Evolutionary conservation across 2,888 invertebrate species (phyloP).

Genomic region (Conus canariensis): DNA sequence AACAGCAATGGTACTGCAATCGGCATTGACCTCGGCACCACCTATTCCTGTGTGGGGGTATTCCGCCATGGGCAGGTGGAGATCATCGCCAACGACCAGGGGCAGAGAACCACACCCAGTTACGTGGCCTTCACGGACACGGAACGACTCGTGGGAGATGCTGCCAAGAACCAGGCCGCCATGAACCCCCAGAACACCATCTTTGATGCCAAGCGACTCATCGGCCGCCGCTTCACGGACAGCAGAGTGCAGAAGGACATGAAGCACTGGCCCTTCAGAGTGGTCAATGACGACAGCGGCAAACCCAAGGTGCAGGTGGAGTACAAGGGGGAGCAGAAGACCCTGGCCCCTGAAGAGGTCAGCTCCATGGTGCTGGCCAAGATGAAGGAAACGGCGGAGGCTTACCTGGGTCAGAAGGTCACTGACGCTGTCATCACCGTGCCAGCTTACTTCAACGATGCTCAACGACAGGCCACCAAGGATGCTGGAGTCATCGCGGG

Average conservation of each 20-base stretch:
- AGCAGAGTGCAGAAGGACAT: conserved; percentile 65
- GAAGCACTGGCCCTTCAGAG: conserved; percentile 70
- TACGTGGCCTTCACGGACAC: conserved; percentile 86
- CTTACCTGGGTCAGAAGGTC: conserved; percentile 83
- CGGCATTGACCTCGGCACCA: conserved; percentile 94
- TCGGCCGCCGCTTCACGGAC: conserved; percentile 68
- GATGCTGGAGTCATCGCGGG: no score
- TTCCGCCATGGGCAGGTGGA: conserved; percentile 81
- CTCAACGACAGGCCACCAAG: no score
- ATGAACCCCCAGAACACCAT: conserved; percentile 88
- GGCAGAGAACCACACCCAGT: conserved; percentile 87
- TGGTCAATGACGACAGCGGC: conserved; percentile 63
- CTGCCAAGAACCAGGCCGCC: conserved; percentile 81
- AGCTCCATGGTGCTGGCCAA: conserved; percentile 95
- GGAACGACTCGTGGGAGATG: conserved; percentile 80
- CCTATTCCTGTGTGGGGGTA: conserved; percentile 84
- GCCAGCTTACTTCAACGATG: no score
- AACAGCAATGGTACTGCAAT: conserved; percentile 80
- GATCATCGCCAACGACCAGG: conserved; percentile 81
- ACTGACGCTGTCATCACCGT: conserved; percentile 67
- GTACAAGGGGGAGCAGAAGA: conserved; percentile 93
- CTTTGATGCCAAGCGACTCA: conserved; percentile 78
- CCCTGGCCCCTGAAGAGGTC: conserved; percentile 94
- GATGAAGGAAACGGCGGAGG: conserved; percentile 87
- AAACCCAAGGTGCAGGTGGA: conserved; percentile 79